phyloP scores from a whole-genome alignment of 2,888 invertebrate genomes.

The Danaus chrysippus region DNA sequence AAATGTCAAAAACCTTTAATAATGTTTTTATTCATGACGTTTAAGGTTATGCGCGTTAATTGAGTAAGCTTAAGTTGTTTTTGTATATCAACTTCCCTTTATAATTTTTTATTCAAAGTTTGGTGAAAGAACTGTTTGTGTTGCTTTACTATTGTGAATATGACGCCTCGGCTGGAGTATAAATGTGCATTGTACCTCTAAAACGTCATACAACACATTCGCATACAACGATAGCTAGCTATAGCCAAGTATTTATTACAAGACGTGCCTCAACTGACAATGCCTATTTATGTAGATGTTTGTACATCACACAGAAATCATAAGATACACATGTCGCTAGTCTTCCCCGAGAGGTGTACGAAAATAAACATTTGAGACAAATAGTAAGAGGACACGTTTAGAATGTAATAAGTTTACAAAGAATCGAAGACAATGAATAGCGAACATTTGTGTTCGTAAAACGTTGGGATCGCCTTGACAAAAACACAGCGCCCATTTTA shows the following conservation, averaged over 20 bases:
- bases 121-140: constrained; percentile 11
- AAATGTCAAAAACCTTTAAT: too few relatives aligned
- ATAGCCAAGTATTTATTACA: constrained; percentile 32
- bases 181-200: constrained; percentile 72
- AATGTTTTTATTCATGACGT: too few relatives aligned
- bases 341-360: constrained; percentile 18
- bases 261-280: constrained; percentile 35
- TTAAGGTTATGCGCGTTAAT: too few relatives aligned
- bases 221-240: constrained; percentile 35
- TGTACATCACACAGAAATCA: constrained; percentile 26
- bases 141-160: constrained; percentile 48
- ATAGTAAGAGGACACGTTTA: constrained; percentile 29
- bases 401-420: constrained; percentile 36
- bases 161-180: constrained; percentile 63
- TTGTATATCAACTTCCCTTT: too few relatives aligned
- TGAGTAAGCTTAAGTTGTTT: too few relatives aligned
- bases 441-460: constrained; percentile 36
- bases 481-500: constrained; percentile 46
- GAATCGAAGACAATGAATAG: constrained; percentile 39
- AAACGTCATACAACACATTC: constrained; percentile 43
- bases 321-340: constrained; percentile 21
- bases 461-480: constrained; percentile 31
- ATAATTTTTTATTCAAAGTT: too few relatives aligned
- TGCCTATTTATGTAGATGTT: constrained; percentile 34
- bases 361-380: constrained; percentile 31